phyloP scores from a whole-genome alignment of 2,888 invertebrate species.

The Pyrgus malvae region DNA sequence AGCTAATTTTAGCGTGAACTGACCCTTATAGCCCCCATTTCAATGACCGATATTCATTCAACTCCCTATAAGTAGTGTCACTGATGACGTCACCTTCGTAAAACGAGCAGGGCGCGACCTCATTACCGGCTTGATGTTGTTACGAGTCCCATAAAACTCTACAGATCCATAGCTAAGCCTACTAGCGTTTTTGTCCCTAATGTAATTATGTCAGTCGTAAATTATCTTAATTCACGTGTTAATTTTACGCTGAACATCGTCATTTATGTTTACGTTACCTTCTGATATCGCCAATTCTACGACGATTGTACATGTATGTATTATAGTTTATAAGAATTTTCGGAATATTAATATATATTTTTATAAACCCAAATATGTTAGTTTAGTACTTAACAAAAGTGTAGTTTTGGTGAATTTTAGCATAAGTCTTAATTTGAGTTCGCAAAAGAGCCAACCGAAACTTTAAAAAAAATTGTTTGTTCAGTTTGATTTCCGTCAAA shows the following conservation, averaged over 20 bases:
- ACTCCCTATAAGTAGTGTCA: not conserved
- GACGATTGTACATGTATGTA: no score
- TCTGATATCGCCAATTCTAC: not conserved
- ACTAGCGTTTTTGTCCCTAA: slow-evolving; percentile 8
- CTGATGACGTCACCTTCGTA: slow-evolving; percentile 18
- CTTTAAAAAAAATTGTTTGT: no score
- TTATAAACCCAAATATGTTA: no score
- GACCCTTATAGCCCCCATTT: not conserved
- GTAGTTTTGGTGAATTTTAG: no score
- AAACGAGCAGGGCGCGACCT: slow-evolving; percentile 20
- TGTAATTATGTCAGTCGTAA: slow-evolving; percentile 7
- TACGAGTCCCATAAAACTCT: slow-evolving; percentile 18
- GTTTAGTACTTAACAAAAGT: no score
- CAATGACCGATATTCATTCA: not conserved
- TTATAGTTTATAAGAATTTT: not conserved
- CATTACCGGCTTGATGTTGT: slow-evolving; percentile 14
- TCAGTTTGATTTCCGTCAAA: no score
- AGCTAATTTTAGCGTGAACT: not conserved
- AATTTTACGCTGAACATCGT: not conserved
- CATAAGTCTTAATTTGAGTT: no score
- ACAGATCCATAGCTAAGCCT: slow-evolving; percentile 16
- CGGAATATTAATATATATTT: no score
- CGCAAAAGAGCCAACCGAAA: no score
- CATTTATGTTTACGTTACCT: not conserved
- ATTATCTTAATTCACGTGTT: slow-evolving; percentile 6